These are phyloP conservation scores for Cryptotermes secundus DNA, from an alignment of 1,140 invertebrate species.

Conservation along the genomic window DNA sequence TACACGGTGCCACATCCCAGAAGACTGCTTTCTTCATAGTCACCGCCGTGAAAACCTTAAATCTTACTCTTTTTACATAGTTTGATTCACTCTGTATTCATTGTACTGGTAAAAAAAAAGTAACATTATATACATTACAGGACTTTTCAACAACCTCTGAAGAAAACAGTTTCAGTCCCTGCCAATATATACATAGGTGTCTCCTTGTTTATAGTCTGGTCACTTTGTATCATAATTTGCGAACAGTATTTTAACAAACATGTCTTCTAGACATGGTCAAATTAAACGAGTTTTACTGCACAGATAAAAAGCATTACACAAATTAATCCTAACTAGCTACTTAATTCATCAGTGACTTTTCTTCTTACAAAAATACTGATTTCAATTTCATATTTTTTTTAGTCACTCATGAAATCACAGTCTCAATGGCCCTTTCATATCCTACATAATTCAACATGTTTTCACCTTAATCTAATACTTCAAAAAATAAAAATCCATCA, in stretches of 20 bases:
- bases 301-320: conserved; percentile 2
- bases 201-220: background rate
- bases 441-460: conserved; percentile 11
- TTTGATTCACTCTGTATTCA: too few species aligned
- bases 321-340: conserved; percentile 31
- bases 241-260: conserved; percentile 5
- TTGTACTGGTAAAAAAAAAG: background rate
- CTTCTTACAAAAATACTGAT: conserved; percentile 34
- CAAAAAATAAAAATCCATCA: conserved; percentile 13
- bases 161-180: background rate
- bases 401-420: conserved; percentile 34
- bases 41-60: too few species aligned
- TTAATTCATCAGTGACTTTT: conserved; percentile 32
- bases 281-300: conserved; percentile 16
- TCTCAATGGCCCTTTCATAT: conserved; percentile 30
- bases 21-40: too few species aligned
- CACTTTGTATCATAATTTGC: background rate
- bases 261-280: conserved; percentile 9
- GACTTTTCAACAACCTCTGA: background rate
- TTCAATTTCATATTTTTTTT: conserved; percentile 29
- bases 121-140: background rate
- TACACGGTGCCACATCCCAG: too few species aligned
- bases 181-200: background rate
- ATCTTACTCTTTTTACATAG: too few species aligned
- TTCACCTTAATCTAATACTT: conserved; percentile 15